Conservation (phyloP, 2,113 vertebrate genomes). For the Phaethornis superciliosus region DNA sequence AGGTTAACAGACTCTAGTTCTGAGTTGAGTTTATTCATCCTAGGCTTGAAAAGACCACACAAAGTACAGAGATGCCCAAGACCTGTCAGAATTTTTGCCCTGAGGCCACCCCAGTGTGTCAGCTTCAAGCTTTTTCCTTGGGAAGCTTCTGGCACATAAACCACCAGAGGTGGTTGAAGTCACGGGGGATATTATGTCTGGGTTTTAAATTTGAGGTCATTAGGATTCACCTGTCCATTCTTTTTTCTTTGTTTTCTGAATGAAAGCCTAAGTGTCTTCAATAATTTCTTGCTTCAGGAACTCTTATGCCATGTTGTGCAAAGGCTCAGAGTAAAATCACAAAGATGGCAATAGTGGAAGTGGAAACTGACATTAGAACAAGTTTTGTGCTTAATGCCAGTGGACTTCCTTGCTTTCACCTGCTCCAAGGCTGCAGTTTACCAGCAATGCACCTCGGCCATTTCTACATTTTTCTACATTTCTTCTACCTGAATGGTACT, state of each 20-base stretch:
- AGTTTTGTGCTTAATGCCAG: neutral
- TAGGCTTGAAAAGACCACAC: neutral
- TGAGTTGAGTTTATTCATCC: neutral
- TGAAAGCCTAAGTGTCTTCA: neutral
- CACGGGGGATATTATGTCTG: neutral
- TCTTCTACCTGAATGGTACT: neutral
- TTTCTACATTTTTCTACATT: neutral
- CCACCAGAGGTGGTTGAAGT: neutral
- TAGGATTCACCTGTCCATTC: neutral
- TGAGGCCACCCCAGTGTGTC: neutral
- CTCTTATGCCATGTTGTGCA: rapidly evolving
- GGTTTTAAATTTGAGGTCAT: neutral
- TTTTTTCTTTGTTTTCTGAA: neutral
- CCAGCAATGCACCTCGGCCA: neutral
- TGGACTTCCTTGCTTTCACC: neutral
- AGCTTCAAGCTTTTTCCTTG: neutral
- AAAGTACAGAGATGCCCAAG: neutral
- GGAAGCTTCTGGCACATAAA: neutral
- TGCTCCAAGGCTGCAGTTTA: neutral
- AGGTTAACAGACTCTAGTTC: neutral
- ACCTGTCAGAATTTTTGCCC: neutral
- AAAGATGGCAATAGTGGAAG: neutral
- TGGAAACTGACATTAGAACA: neutral
- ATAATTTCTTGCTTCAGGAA: neutral
- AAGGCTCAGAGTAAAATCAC: neutral